Percentiles rank a stretch among this genome's conserved stretches.
These are phyloP conservation scores for Nothoprocta perdicaria DNA, from an alignment of 2,113 vertebrate species.

Conservation along the genomic window DNA sequence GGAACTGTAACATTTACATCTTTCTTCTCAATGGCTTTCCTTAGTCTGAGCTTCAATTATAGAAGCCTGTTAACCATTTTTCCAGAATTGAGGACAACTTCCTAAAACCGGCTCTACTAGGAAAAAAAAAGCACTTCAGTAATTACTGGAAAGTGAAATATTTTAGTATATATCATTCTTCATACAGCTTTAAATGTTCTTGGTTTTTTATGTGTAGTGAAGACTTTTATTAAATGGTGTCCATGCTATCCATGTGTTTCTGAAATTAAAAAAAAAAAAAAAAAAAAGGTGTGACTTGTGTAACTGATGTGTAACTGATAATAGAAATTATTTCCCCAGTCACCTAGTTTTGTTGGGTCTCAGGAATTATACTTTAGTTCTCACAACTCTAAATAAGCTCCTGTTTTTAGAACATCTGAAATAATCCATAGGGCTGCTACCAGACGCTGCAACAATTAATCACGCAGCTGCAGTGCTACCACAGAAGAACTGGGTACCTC, in stretches of 20 bases:
- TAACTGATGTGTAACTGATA: not conserved
- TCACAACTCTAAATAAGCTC: not conserved
- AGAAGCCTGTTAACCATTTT: constrained; percentile 25
- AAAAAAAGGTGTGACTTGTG: not conserved
- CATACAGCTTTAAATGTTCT: not conserved
- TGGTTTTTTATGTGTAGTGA: not conserved
- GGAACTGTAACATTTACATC: not conserved
- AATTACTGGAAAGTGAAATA: not conserved
- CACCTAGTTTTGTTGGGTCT: not conserved
- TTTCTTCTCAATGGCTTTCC: constrained; percentile 19
- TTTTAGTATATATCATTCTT: constrained; percentile 8
- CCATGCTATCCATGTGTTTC: not conserved
- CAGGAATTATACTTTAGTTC: not conserved
- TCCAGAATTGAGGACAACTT: not conserved
- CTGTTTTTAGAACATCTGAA: not conserved
- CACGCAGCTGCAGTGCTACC: not conserved
- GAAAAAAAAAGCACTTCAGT: not conserved
- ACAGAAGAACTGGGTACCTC: not conserved
- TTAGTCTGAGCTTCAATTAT: constrained; percentile 33
- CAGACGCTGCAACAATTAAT: not conserved
- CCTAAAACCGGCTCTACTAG: constrained; percentile 34
- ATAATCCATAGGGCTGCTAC: not conserved
- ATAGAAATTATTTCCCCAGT: not conserved
- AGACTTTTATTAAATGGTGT: not conserved
- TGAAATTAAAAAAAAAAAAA: not conserved